phyloP scores from a whole-genome alignment of 1,140 invertebrate species.

The Lucilia sericata region DNA sequence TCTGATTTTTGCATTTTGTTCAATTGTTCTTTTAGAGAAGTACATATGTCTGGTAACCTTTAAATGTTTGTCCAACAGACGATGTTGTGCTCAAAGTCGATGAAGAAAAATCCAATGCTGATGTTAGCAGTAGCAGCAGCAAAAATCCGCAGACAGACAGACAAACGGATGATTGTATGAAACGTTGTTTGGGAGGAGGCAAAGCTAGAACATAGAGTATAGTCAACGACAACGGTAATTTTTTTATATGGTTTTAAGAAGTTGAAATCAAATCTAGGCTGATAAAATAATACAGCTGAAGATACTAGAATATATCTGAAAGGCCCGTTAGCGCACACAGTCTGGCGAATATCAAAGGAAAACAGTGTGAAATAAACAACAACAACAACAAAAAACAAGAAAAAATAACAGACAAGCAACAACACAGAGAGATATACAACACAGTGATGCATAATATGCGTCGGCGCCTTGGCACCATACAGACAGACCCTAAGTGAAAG shows the following conservation, averaged over 20 bases:
- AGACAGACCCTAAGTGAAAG: not conserved
- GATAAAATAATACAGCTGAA: slow-evolving; percentile 27
- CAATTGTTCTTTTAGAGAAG: too few relatives aligned
- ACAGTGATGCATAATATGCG: slow-evolving; percentile 26
- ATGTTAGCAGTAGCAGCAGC: not conserved
- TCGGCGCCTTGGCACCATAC: slow-evolving; percentile 34
- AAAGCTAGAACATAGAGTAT: not conserved
- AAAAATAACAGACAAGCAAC: not conserved
- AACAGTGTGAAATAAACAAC: not conserved
- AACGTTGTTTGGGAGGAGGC: not conserved
- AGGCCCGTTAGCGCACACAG: slow-evolving; percentile 39
- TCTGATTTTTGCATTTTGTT: too few relatives aligned
- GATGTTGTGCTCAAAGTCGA: slow-evolving; percentile 11
- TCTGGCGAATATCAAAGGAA: slow-evolving; percentile 14
- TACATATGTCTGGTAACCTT: slow-evolving; percentile 1
- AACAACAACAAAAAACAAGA: not conserved
- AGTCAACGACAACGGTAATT: not conserved
- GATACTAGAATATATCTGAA: slow-evolving; percentile 4
- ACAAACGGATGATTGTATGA: not conserved
- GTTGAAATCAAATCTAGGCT: slow-evolving; percentile 34
- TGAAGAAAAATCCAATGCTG: slow-evolving; percentile 24
- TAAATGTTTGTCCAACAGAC: slow-evolving; percentile 29
- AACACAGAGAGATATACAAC: not conserved
- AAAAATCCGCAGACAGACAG: slow-evolving; percentile 28
- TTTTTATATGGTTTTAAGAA: not conserved